A percentile compares a stretch with the other conserved stretches of the same genome.
These are phyloP conservation scores for Sialis fuliginosa DNA, from an alignment of 2,888 invertebrate genomes.

Conservation along the genomic window DNA sequence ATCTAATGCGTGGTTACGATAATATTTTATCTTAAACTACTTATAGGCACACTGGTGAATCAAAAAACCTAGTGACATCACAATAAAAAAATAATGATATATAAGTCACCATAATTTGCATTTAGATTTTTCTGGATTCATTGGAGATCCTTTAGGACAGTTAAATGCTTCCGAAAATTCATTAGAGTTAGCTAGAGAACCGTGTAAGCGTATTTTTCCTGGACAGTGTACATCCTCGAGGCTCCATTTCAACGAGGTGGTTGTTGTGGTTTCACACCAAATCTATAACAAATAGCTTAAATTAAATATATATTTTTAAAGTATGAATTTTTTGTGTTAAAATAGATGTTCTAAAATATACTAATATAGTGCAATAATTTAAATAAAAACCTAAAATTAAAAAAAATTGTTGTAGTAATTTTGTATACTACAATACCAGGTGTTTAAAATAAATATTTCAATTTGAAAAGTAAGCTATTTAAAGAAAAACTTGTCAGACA, in stretches of 20 bases:
- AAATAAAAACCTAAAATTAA: no score
- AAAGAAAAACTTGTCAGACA: no score
- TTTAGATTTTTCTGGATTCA: conserved; percentile 32
- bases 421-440: no score
- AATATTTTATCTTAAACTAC: no score
- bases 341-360: no score
- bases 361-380: no score
- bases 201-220: conserved; percentile 45
- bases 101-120: conserved; percentile 33
- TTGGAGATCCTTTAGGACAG: conserved; percentile 30
- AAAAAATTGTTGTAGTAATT: no score
- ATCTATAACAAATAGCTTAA: conserved; percentile 30
- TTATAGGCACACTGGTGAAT: background rate
- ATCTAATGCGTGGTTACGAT: no score
- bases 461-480: no score
- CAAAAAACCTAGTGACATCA: background rate
- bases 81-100: background rate
- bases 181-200: conserved; percentile 50
- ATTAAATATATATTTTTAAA: no score
- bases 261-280: conserved; percentile 67
- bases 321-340: no score
- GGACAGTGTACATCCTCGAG: conserved; percentile 61
- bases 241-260: conserved; percentile 40
- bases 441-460: no score
- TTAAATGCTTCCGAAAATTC: conserved; percentile 51